Evolutionary conservation across 2,113 vertebrate species (phyloP).

Genomic region (Alethe castanea): DNA sequence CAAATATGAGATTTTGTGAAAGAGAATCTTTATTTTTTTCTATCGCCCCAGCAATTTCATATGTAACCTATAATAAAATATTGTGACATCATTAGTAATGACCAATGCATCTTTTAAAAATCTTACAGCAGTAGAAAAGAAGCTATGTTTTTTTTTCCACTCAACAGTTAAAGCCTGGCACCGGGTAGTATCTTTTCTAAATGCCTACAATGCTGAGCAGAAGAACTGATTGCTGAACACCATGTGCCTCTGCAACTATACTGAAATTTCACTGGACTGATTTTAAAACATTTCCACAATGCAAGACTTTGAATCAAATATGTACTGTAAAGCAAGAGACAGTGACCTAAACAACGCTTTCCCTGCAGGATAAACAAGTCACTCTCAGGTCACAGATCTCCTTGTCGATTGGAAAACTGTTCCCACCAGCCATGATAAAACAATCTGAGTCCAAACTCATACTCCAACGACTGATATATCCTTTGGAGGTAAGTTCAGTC

Average conservation of each 20-base stretch:
- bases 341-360: neutral
- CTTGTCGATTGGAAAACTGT: neutral
- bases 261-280: neutral
- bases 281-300: neutral
- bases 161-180: neutral
- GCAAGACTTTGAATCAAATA: neutral
- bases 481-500: neutral
- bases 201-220: neutral
- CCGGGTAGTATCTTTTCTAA: neutral
- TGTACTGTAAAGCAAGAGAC: neutral
- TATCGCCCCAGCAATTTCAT: slow-evolving; percentile 85
- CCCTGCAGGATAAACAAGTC: neutral
- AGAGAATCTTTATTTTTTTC: slow-evolving; percentile 92
- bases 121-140: neutral
- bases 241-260: neutral
- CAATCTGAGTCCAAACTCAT: neutral
- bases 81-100: slow-evolving; percentile 52
- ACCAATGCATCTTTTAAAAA: neutral
- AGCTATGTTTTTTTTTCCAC: neutral
- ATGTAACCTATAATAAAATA: slow-evolving; percentile 82
- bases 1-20: slow-evolving; percentile 90
- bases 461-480: neutral
- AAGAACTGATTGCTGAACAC: neutral
- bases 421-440: neutral
- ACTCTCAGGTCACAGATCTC: neutral